These are phyloP conservation scores for Sitta carolinensis DNA, from an alignment of 2,797 vertebrate genomes.

Conservation along the genomic window DNA sequence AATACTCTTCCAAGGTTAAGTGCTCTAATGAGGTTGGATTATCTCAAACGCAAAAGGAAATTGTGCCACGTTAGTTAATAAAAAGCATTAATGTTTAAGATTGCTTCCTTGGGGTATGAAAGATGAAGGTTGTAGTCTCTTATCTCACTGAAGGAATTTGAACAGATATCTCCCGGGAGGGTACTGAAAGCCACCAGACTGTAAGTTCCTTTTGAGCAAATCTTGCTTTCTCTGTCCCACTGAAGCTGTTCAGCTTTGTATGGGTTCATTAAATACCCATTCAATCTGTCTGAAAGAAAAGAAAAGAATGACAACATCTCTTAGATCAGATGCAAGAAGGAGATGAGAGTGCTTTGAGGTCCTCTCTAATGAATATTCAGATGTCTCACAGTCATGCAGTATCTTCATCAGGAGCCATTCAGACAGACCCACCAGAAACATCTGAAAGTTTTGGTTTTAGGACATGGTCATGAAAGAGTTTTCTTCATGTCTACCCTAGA, in stretches of 20 bases:
- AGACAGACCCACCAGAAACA: background rate
- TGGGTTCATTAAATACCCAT: slow-evolving; percentile 44
- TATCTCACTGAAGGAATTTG: slow-evolving; percentile 23
- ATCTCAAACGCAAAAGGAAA: slow-evolving; percentile 11
- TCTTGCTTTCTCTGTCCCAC: background rate
- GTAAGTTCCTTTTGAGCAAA: slow-evolving; percentile 10
- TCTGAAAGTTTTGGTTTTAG: background rate
- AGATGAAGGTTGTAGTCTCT: slow-evolving; percentile 45
- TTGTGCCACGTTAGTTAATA: background rate
- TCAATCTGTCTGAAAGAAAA: background rate
- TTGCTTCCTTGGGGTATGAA: slow-evolving; percentile 1
- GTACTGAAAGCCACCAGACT: slow-evolving; percentile 10
- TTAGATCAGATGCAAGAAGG: background rate
- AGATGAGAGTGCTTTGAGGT: background rate
- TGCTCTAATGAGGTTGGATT: slow-evolving; percentile 18
- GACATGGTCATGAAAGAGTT: background rate
- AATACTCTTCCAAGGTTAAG: slow-evolving; percentile 22
- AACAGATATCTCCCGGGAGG: background rate
- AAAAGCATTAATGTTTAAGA: slow-evolving; percentile 51
- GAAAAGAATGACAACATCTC: background rate
- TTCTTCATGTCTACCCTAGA: background rate
- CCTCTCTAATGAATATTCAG: slow-evolving; percentile 10
- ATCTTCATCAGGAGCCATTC: background rate
- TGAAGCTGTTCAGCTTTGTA: slow-evolving; percentile 32
- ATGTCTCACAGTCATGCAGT: background rate